phyloP scores from a whole-genome alignment of 2,797 vertebrate genomes.

The Hydrocynus forskahlii region DNA sequence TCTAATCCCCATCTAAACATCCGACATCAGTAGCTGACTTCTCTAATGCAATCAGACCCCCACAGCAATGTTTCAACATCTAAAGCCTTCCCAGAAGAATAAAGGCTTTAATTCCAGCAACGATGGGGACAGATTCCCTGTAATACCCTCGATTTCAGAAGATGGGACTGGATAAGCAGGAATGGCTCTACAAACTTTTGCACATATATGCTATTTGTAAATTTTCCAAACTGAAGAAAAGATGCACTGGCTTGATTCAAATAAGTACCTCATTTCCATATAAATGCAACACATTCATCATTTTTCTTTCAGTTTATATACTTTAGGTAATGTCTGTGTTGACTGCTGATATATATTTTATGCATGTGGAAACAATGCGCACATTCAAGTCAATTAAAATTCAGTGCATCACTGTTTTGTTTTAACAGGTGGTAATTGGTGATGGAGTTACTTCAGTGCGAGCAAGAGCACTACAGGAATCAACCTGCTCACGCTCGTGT shows the following conservation, averaged over 20 bases:
- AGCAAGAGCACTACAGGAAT: constrained; percentile 5
- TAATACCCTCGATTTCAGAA: not conserved
- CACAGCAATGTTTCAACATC: no score
- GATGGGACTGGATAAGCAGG: not conserved
- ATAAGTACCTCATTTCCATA: not conserved
- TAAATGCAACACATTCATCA: not conserved
- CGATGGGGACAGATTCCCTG: no score
- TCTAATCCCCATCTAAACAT: not conserved
- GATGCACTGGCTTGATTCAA: not conserved
- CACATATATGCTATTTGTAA: not conserved
- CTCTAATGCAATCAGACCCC: no score
- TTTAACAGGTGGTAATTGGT: not conserved
- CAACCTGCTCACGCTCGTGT: constrained; percentile 15
- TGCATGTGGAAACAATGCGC: not conserved
- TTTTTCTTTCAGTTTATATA: not conserved
- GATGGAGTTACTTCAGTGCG: constrained; percentile 9
- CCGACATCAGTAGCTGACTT: no score
- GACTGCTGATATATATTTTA: not conserved
- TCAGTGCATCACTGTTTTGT: not conserved
- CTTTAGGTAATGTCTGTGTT: not conserved
- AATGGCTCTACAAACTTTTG: not conserved
- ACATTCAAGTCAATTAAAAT: not conserved
- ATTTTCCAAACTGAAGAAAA: not conserved
- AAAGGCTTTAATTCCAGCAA: no score
- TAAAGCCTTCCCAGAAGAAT: not conserved